Conservation (phyloP, 53 echinoderm and acorn worm species). For the Crossaster papposus region DNA sequence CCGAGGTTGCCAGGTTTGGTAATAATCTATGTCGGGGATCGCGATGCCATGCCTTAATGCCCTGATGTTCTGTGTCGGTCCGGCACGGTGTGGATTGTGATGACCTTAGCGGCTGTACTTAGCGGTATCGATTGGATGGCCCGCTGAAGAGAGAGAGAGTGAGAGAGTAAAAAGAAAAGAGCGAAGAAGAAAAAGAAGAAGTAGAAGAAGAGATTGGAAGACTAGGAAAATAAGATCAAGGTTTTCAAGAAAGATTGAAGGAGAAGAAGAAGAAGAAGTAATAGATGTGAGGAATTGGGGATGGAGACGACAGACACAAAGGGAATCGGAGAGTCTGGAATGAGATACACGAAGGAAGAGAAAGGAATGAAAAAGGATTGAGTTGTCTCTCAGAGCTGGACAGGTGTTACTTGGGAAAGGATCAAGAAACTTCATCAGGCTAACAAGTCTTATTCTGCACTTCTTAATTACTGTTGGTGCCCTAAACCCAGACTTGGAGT, state of each 20-base stretch:
- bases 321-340: neutral
- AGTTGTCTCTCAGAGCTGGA: conserved; percentile 12
- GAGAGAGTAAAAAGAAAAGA: neutral
- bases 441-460: neutral
- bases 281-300: neutral
- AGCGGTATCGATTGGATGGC: conserved; percentile 43
- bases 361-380: conserved; percentile 26
- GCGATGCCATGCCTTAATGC: conserved; percentile 36
- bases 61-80: conserved; percentile 52
- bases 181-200: too few relatives aligned
- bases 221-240: conserved; percentile 43
- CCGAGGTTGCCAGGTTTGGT: conserved; percentile 45
- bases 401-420: neutral
- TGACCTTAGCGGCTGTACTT: conserved; percentile 60
- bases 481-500: neutral
- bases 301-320: conserved; percentile 27
- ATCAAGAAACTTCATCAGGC: neutral
- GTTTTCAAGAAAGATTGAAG: neutral
- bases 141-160: neutral
- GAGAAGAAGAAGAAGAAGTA: conserved; percentile 28
- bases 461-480: neutral
- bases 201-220: conserved; percentile 32
- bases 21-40: conserved; percentile 60
- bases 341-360: conserved; percentile 16
- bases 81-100: neutral